A percentile compares a stretch with the other conserved stretches of the same genome.
These are phyloP conservation scores for Channa argus DNA, from an alignment of 2,113 vertebrate genomes.

Conservation along the genomic window DNA sequence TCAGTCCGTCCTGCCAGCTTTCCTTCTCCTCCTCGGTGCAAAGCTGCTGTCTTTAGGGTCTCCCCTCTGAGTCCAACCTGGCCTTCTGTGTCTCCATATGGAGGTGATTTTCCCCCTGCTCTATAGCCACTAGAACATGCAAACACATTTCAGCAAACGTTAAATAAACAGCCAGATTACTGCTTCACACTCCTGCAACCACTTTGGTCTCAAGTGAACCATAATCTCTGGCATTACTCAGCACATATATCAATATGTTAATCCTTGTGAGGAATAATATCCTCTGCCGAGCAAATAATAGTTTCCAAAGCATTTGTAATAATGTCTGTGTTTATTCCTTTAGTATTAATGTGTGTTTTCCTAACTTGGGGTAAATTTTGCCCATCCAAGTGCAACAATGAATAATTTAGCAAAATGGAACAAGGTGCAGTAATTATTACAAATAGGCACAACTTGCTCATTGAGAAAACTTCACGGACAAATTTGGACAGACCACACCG, in stretches of 20 bases:
- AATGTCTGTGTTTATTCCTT: slow-evolving; percentile 60
- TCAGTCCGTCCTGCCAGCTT: slow-evolving; percentile 32
- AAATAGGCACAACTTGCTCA: slow-evolving; percentile 35
- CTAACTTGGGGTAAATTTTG: slow-evolving; percentile 44
- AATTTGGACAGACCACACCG: slow-evolving; percentile 18
- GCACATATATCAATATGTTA: slow-evolving; percentile 49
- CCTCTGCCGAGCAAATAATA: slow-evolving; percentile 49
- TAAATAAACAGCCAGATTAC: slow-evolving; percentile 78
- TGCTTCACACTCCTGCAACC: slow-evolving; percentile 75
- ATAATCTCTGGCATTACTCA: slow-evolving; percentile 55
- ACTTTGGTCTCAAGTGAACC: slow-evolving; percentile 71
- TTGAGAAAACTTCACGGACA: slow-evolving; percentile 68
- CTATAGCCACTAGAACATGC: slow-evolving; percentile 61
- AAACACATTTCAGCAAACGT: slow-evolving; percentile 74
- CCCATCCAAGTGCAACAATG: slow-evolving; percentile 67
- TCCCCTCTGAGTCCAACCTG: slow-evolving; percentile 31
- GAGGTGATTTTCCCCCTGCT: slow-evolving; percentile 69
- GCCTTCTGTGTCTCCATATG: slow-evolving; percentile 73
- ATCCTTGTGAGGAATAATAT: slow-evolving; percentile 62
- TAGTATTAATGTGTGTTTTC: slow-evolving; percentile 51
- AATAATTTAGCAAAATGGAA: slow-evolving; percentile 67
- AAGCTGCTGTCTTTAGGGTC: slow-evolving; percentile 49
- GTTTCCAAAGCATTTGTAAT: slow-evolving; percentile 55
- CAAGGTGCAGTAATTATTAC: slow-evolving; percentile 64
- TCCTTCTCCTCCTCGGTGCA: slow-evolving; percentile 27